Base-by-base conservation (phyloP, 2,113 vertebrate genomes). In the Dryoscopus gambensis region DNA sequence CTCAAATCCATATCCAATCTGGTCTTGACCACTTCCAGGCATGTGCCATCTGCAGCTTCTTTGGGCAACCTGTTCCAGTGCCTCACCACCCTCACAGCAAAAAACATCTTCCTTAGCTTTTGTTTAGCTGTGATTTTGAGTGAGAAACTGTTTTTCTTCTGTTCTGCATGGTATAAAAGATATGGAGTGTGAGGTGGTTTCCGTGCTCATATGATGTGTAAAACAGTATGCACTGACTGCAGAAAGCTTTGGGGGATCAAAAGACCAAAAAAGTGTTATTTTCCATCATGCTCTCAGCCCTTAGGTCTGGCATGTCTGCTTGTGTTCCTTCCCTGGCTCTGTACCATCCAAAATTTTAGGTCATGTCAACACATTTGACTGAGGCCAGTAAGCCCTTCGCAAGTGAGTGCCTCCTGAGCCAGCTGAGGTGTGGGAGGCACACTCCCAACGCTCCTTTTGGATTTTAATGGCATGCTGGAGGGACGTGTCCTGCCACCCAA, bases 171-270 rank as follows among this genome's bases (percentile, higher is more conserved):
- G 3, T 67, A 42, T 47, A 33, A 84, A 82, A 33, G 62, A 30
- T 0, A 39, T 22, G 14, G 9, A 6, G 5, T 7, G 10, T 13
- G 33, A 21, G 10, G 22, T 33, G 31, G 3, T 55, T 87, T 71
- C 46, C 3, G 2, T 37, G 37, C 8, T 59, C 39, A 13, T n/a
- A 6, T 2, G 4, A 28, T 13, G 7, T 3, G 1, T 44, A 31
- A 65, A 80, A 78, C 22, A 15, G 3, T 24, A 6, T 7, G 23
- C 9, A 20, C 25, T 25, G 5, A 33, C 49, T 69, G 37, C 25
- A 65, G 35, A 87, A 73, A 55, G 11, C 7, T 76, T 84, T 42
- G n/a, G 17, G 47, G 33, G 14, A 25, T 46, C 47, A 28, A 75
- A 79, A 71, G 27, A 30, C 13, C 46, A 27, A 55, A 63, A 55